These are phyloP conservation scores for Apantesis nais DNA, from an alignment of 2,888 invertebrate species.

Conservation along the genomic window DNA sequence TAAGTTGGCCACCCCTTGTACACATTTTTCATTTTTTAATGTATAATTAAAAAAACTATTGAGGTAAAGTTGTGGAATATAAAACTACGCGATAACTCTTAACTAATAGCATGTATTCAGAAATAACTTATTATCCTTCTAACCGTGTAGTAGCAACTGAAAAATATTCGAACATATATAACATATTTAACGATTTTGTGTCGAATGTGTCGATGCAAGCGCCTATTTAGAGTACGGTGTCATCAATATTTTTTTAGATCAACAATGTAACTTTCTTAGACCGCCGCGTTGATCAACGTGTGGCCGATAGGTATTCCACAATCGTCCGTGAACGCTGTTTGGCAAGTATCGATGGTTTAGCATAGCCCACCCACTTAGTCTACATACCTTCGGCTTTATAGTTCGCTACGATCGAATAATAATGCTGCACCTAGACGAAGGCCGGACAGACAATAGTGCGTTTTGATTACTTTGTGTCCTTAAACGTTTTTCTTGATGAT, in stretches of 20 bases:
- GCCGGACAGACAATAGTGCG: constrained; percentile 63
- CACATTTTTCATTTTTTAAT: neutral
- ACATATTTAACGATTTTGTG: neutral
- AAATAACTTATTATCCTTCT: neutral
- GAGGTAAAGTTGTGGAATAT: too few relatives aligned
- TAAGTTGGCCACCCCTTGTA: too few relatives aligned
- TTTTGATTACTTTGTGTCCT: constrained; percentile 74
- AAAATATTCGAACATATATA: neutral
- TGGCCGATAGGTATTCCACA: constrained; percentile 64
- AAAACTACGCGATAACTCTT: neutral
- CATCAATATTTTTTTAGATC: constrained; percentile 18
- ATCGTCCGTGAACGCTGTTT: constrained; percentile 55
- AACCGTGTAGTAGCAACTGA: neutral
- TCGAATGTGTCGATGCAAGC: neutral
- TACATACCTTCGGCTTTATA: constrained; percentile 67
- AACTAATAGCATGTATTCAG: neutral
- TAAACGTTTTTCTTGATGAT: constrained; percentile 42
- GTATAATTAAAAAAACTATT: neutral
- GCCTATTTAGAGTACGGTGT: constrained; percentile 1
- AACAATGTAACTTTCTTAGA: constrained; percentile 38
- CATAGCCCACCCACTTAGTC: constrained; percentile 70
- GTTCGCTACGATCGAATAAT: constrained; percentile 62
- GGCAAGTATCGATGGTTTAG: constrained; percentile 61
- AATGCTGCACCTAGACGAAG: constrained; percentile 69
- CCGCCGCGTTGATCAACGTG: constrained; percentile 31